These are phyloP conservation scores for Apostichopus parvimensis DNA, from an alignment of 35 echinoderm and acorn worm genomes.

Conservation along the genomic window DNA sequence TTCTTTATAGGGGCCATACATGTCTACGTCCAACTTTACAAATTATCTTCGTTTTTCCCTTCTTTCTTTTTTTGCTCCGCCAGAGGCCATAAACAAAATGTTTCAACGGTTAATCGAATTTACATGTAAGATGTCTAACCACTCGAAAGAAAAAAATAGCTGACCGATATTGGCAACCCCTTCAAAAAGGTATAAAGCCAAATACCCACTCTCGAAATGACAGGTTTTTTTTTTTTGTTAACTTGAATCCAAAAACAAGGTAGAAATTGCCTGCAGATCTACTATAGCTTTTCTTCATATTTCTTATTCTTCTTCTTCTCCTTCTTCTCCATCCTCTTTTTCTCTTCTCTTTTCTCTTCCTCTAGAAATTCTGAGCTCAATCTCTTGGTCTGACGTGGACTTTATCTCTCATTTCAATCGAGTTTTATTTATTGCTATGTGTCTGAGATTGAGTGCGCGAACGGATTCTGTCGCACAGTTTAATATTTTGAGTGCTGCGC, in stretches of 20 bases:
- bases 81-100: not conserved
- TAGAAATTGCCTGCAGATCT: conserved; percentile 2
- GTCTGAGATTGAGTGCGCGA: conserved; percentile 38
- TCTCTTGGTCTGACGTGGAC: not conserved
- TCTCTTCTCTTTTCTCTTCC: not conserved
- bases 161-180: too few relatives aligned
- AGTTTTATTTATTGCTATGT: conserved; percentile 36
- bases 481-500: conserved; percentile 41
- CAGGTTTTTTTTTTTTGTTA: not conserved
- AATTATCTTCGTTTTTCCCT: too few relatives aligned
- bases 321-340: not conserved
- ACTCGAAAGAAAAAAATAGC: too few relatives aligned
- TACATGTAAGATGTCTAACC: not conserved
- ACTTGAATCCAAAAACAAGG: not conserved
- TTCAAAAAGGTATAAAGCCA: not conserved
- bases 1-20: not conserved
- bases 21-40: not conserved
- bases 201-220: conserved; percentile 3
- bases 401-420: conserved; percentile 28
- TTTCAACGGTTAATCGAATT: not conserved
- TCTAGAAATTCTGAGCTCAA: not conserved
- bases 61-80: not conserved
- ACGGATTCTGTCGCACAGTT: conserved; percentile 24
- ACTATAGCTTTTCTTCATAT: too few relatives aligned
- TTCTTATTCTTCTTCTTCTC: not conserved